Base-by-base conservation (phyloP, 2,888 invertebrate species). In the Cataglyphis livida region DNA sequence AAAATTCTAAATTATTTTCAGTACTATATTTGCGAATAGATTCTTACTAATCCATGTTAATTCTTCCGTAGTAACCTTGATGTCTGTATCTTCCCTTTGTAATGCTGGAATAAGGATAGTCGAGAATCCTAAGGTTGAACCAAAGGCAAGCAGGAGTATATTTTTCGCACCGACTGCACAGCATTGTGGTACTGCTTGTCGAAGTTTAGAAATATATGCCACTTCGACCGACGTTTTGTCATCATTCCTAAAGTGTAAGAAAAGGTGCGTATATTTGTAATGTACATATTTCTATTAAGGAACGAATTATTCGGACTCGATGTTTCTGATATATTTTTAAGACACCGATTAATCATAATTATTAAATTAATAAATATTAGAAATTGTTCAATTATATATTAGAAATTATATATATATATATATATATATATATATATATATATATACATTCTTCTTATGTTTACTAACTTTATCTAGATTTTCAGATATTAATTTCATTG, bases 121-220 rank as follows among this genome's bases (percentile, higher is more conserved):
- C 0, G 97, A 96, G 90, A 97, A 98, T 0, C 98, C 98, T 66
- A 98, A 94, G 0, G 97, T 97, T 96, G 97, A 97, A 75, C 98
- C 98, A 93, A 97, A 98, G 10, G 96, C 97, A 88, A 97, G 95
- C 51, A 98, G 95, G 54, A 98, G 95, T 82, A 97, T 95, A 95
- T 98, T 98, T 94, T 98, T 98, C 28, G 97, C 97, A 90, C 96
- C 96, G 41, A 97, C 97, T n/a, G 98, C 98, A 88, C 97, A 93
- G 87, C 97, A 95, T 95, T 98, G 97, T 1, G 97, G 97, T 66
- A 97, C 92, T 0, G 97, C 96, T 88, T 95, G 92, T 10, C 93
- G 90, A 38, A 93, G 71, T 85, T 90, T 93, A 6, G 94, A 93
- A 59, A 91, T 88, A 6, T 84, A 82, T 1, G 64, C 74, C 18